Conservation (phyloP, 2,113 vertebrate species). For the Laticauda laticaudata region DNA sequence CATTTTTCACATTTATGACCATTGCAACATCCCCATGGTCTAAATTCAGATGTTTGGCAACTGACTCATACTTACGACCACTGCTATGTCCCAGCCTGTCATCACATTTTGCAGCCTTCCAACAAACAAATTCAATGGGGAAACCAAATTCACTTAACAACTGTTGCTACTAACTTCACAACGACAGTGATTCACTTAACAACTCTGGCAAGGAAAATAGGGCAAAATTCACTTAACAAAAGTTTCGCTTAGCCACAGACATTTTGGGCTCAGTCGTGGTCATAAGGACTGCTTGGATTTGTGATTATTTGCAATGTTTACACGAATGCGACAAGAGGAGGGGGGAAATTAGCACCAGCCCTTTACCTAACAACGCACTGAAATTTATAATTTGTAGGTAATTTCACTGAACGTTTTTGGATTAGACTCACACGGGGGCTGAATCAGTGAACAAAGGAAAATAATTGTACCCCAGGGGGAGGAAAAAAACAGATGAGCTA, state of each 20-base stretch:
- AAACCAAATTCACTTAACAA: background rate
- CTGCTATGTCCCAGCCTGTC: too few species aligned
- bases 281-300: background rate
- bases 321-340: background rate
- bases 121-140: background rate
- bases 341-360: fast-evolving
- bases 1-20: background rate
- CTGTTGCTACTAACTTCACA: background rate
- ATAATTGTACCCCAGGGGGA: background rate
- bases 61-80: background rate
- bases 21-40: too few species aligned
- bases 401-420: background rate
- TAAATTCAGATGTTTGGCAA: background rate
- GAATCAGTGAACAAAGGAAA: background rate
- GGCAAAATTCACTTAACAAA: background rate
- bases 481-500: fast-evolving
- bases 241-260: background rate
- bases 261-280: background rate
- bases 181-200: background rate
- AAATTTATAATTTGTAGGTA: background rate
- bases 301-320: background rate
- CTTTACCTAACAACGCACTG: too few species aligned
- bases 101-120: background rate
- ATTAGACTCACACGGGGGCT: background rate
- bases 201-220: background rate